Conservation (phyloP, 2,113 vertebrate genomes). For the Myrmecophaga tridactyla region DNA sequence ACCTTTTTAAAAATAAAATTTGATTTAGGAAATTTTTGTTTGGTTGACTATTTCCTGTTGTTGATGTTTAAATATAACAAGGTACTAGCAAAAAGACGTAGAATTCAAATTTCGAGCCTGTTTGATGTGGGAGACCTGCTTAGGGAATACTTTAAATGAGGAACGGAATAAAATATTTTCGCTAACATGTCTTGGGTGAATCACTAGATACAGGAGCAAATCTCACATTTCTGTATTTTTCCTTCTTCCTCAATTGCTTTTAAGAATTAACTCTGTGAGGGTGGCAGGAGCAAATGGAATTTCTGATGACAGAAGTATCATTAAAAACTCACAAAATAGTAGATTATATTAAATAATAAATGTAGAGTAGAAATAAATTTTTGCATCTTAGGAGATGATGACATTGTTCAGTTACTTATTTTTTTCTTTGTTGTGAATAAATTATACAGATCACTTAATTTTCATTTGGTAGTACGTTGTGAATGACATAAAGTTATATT, state of each 20-base stretch:
- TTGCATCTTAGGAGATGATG: neutral
- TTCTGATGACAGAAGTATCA: neutral
- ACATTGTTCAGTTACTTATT: slow-evolving; percentile 33
- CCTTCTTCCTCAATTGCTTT: slow-evolving; percentile 12
- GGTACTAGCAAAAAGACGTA: neutral
- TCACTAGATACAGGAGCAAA: slow-evolving; percentile 48
- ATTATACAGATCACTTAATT: neutral
- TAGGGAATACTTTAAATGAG: slow-evolving; percentile 43
- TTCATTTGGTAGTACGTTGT: neutral
- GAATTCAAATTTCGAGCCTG: neutral
- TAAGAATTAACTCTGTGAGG: neutral
- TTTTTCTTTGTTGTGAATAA: neutral
- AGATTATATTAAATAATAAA: neutral
- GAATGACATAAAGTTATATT: neutral
- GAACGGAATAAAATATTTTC: slow-evolving; percentile 43
- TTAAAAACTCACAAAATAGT: neutral
- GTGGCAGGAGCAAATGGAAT: neutral
- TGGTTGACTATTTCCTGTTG: no score
- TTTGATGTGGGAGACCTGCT: slow-evolving; percentile 41
- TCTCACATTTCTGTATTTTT: neutral
- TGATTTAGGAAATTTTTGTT: neutral
- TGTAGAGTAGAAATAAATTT: neutral
- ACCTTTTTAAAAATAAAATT: neutral
- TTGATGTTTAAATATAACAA: neutral
- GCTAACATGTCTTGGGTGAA: slow-evolving; percentile 59